These are phyloP conservation scores for Chaetoderma sp. DNA, from an alignment of 2,888 invertebrate genomes.

Conservation along the genomic window DNA sequence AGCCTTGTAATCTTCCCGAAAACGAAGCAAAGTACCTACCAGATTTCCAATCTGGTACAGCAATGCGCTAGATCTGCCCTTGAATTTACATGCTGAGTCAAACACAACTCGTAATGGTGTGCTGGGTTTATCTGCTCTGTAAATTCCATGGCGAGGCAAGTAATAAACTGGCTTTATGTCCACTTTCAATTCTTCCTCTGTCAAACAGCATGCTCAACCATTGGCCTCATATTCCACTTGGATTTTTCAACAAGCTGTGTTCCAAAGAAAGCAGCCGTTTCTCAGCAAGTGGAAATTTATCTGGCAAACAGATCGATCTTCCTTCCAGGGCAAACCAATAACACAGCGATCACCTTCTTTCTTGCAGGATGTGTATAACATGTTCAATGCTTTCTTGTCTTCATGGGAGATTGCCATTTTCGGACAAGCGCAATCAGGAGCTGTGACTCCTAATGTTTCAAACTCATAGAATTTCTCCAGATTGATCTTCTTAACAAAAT, in stretches of 20 bases:
- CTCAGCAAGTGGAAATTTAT: conserved; percentile 11
- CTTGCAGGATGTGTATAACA: background rate
- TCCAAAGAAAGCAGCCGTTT: conserved; percentile 17
- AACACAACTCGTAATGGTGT: conserved; percentile 18
- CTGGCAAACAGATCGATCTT: conserved; percentile 3
- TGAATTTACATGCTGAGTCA: conserved; percentile 9
- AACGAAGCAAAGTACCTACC: conserved; percentile 6
- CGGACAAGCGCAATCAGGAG: conserved; percentile 9
- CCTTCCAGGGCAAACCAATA: conserved; percentile 18
- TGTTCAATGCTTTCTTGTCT: background rate
- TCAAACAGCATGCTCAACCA: conserved; percentile 6
- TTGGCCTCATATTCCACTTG: conserved; percentile 9
- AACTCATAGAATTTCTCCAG: conserved; percentile 17
- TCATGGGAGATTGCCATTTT: background rate
- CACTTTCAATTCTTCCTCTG: background rate
- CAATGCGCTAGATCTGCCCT: conserved; percentile 2
- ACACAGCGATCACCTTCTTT: background rate
- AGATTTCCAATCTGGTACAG: conserved; percentile 11
- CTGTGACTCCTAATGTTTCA: conserved; percentile 12
- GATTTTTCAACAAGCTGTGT: conserved; percentile 4
- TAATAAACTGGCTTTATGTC: conserved; percentile 7
- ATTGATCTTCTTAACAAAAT: conserved; percentile 12
- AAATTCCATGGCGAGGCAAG: conserved; percentile 21
- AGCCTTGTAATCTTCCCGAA: conserved; percentile 4
- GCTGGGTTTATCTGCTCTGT: conserved; percentile 14